Conservation (phyloP, 35 echinoderm and acorn worm species). For the Acanthaster planci region DNA sequence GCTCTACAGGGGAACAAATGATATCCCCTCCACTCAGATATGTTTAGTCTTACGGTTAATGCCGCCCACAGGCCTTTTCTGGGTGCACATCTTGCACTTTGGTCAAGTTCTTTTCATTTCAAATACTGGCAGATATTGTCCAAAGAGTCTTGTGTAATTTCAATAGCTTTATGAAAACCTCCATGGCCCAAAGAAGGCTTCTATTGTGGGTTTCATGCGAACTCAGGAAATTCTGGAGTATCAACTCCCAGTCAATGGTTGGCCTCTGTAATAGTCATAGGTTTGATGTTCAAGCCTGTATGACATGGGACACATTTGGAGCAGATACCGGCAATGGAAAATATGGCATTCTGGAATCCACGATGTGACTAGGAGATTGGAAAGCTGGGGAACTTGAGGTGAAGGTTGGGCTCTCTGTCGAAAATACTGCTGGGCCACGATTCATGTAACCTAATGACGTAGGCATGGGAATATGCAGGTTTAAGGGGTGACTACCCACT, state of each 20-base stretch:
- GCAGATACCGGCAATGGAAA: constrained; percentile 7
- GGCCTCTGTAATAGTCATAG: not conserved
- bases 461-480: constrained; percentile 8
- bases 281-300: constrained; percentile 9
- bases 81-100: not conserved
- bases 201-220: not conserved
- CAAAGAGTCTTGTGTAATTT: not conserved
- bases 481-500: not conserved
- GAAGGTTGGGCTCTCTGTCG: not conserved
- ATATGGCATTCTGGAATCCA: constrained; percentile 18
- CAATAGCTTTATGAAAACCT: not conserved
- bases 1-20: too few species aligned
- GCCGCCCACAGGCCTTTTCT: too few species aligned
- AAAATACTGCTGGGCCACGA: not conserved
- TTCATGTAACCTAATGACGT: constrained; percentile 22
- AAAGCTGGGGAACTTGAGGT: not conserved
- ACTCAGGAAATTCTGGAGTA: not conserved
- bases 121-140: not conserved
- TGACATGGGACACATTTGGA: constrained; percentile 16
- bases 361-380: constrained; percentile 9
- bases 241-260: not conserved
- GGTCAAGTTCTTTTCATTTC: not conserved
- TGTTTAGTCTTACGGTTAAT: too few species aligned
- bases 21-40: too few species aligned
- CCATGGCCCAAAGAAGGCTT: not conserved